Evolutionary conservation across 2,888 invertebrate species (phyloP).

Genomic region (Cosmia trapezina): DNA sequence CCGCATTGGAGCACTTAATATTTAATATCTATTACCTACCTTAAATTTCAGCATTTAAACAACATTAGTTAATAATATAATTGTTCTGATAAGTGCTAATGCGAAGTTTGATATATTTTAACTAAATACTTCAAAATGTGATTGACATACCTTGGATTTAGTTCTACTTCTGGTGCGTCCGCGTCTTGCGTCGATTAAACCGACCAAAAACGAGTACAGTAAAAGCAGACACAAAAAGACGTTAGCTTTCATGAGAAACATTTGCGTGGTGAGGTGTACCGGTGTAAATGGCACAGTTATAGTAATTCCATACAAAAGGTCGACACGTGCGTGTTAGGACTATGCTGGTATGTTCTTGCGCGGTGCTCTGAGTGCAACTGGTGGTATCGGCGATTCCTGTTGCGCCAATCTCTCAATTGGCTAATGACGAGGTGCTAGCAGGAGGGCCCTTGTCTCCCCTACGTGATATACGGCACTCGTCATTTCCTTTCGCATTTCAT

Average conservation of each 20-base stretch:
- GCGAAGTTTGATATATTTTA: slow-evolving; percentile 4
- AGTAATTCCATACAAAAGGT: slow-evolving; percentile 47
- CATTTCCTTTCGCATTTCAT: slow-evolving; percentile 83
- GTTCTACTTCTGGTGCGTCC: slow-evolving; percentile 93
- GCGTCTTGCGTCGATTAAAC: slow-evolving; percentile 90
- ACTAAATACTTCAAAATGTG: slow-evolving; percentile 4
- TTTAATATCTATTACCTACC: neutral
- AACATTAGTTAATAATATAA: neutral
- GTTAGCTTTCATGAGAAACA: slow-evolving; percentile 75
- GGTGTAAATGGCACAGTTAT: slow-evolving; percentile 29
- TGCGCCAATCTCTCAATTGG: slow-evolving; percentile 87
- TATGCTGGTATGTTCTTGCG: slow-evolving; percentile 71
- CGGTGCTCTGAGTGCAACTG: slow-evolving; percentile 76
- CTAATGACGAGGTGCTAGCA: slow-evolving; percentile 84
- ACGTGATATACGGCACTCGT: slow-evolving; percentile 77
- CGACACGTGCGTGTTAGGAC: slow-evolving; percentile 32
- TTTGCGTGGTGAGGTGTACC: slow-evolving; percentile 61
- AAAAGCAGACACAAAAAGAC: slow-evolving; percentile 72
- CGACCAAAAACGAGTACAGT: slow-evolving; percentile 72
- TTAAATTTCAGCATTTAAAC: neutral
- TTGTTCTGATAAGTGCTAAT: neutral
- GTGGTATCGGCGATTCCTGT: slow-evolving; percentile 74
- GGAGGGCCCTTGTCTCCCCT: slow-evolving; percentile 87
- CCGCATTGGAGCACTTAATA: neutral
- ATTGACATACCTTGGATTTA: slow-evolving; percentile 93